A percentile compares a stretch with the other conserved stretches of the same genome.
Evolutionary conservation across 2,797 vertebrate genomes (phyloP).

Genomic region (Amphiprion clarkii): DNA sequence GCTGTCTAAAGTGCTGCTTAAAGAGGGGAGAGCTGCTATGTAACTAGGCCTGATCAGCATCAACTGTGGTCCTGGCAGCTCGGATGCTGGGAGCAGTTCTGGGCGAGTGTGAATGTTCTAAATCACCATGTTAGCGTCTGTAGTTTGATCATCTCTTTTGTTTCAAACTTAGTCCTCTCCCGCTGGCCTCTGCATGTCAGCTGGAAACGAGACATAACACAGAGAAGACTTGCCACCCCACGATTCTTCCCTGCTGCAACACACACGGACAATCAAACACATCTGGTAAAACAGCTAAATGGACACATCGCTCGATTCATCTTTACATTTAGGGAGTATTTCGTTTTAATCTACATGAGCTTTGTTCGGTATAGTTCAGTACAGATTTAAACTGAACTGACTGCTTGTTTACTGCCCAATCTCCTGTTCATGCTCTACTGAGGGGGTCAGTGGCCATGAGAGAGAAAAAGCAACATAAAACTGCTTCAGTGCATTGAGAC

Average conservation of each 20-base stretch:
- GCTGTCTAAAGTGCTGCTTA: slow-evolving; percentile 55
- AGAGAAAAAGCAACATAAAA: neutral
- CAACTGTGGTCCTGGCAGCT: slow-evolving; percentile 30
- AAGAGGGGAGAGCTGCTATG: slow-evolving; percentile 43
- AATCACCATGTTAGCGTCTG: slow-evolving; percentile 28
- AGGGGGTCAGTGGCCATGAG: neutral
- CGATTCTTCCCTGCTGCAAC: neutral
- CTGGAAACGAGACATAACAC: slow-evolving; percentile 27
- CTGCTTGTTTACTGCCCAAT: too few relatives aligned
- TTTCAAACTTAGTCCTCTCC: slow-evolving; percentile 24
- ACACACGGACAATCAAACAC: neutral
- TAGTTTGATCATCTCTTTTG: slow-evolving; percentile 37
- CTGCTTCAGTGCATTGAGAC: neutral
- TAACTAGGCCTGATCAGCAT: slow-evolving; percentile 50
- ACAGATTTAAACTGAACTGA: neutral
- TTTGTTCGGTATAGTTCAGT: neutral
- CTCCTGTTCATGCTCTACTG: neutral
- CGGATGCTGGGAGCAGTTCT: slow-evolving; percentile 20
- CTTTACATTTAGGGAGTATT: neutral
- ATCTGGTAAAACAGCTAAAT: neutral
- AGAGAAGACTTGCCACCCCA: slow-evolving; percentile 5
- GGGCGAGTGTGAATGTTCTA: slow-evolving; percentile 18
- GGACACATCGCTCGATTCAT: neutral
- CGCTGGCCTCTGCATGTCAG: slow-evolving; percentile 19
- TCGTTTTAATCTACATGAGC: neutral